Conservation (phyloP, 2,797 vertebrate genomes). For the Lophius americanus region DNA sequence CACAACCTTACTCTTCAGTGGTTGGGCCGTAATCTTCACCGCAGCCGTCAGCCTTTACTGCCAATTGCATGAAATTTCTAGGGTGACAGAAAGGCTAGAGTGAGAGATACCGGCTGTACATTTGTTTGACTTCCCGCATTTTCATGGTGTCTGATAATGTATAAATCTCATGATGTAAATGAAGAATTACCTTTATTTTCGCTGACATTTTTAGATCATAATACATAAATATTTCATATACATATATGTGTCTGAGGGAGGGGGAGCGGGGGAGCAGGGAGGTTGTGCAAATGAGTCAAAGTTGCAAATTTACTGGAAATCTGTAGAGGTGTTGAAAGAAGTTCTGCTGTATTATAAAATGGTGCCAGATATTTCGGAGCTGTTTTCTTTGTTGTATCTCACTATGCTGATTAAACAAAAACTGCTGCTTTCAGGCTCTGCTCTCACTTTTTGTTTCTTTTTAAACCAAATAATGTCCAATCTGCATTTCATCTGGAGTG, state of each 20-base stretch:
- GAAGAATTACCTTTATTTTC: constrained; percentile 70
- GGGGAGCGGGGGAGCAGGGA: background rate
- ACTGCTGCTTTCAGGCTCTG: constrained; percentile 8
- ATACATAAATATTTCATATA: constrained; percentile 33
- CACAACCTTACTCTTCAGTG: constrained; percentile 30
- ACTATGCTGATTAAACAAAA: too few species aligned
- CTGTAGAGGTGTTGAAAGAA: constrained; percentile 45
- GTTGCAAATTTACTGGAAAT: constrained; percentile 35
- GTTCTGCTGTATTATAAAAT: constrained; percentile 11
- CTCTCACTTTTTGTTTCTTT: constrained; percentile 45
- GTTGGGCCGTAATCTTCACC: constrained; percentile 32
- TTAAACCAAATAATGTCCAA: constrained; percentile 44
- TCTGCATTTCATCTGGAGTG: constrained; percentile 51
- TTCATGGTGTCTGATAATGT: constrained; percentile 50
- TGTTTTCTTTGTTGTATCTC: background rate
- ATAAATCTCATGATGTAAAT: constrained; percentile 64
- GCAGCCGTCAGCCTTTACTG: constrained; percentile 80
- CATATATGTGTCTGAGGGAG: background rate
- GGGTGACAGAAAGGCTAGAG: constrained; percentile 60
- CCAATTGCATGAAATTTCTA: constrained; percentile 57
- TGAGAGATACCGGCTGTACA: constrained; percentile 32
- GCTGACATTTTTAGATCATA: constrained; percentile 38
- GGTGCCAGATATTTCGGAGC: constrained; percentile 7
- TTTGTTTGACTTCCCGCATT: constrained; percentile 42
- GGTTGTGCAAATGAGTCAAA: constrained; percentile 47